A percentile compares a stretch with the other conserved stretches of the same genome.
Evolutionary conservation across 2,888 invertebrate genomes (phyloP).

Genomic region (Phengaris alcon): DNA sequence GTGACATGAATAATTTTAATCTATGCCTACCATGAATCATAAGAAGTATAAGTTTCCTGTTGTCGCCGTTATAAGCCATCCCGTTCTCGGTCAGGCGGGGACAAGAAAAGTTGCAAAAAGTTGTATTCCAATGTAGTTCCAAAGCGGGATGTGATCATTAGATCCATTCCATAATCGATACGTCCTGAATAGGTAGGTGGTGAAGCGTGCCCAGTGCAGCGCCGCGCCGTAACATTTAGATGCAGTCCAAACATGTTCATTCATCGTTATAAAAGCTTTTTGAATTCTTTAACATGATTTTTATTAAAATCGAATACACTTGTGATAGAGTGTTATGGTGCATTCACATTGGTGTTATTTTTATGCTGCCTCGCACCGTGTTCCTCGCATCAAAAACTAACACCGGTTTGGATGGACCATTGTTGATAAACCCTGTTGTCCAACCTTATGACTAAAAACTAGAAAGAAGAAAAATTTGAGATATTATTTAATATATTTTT

Average conservation of each 20-base stretch:
- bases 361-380: too few species aligned
- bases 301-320: neutral
- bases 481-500: too few species aligned
- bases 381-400: too few species aligned
- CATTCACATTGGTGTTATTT: too few species aligned
- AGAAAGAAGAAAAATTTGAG: too few species aligned
- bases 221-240: conserved; percentile 44
- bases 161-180: conserved; percentile 72
- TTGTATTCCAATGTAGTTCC: conserved; percentile 61
- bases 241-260: conserved; percentile 51
- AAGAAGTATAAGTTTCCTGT: conserved; percentile 47
- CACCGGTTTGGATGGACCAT: too few species aligned
- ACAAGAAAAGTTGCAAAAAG: conserved; percentile 69
- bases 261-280: conserved; percentile 47
- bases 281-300: neutral
- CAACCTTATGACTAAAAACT: too few species aligned
- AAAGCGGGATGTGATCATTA: conserved; percentile 72
- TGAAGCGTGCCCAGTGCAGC: conserved; percentile 58
- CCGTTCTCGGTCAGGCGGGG: conserved; percentile 59
- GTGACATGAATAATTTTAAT: conserved; percentile 40
- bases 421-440: too few species aligned
- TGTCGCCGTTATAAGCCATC: conserved; percentile 64
- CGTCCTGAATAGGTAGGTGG: conserved; percentile 76
- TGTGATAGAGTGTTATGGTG: neutral
- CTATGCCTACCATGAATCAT: conserved; percentile 42